Evolutionary conservation across 2,113 vertebrate genomes (phyloP).

Genomic region (Salvelinus fontinalis): DNA sequence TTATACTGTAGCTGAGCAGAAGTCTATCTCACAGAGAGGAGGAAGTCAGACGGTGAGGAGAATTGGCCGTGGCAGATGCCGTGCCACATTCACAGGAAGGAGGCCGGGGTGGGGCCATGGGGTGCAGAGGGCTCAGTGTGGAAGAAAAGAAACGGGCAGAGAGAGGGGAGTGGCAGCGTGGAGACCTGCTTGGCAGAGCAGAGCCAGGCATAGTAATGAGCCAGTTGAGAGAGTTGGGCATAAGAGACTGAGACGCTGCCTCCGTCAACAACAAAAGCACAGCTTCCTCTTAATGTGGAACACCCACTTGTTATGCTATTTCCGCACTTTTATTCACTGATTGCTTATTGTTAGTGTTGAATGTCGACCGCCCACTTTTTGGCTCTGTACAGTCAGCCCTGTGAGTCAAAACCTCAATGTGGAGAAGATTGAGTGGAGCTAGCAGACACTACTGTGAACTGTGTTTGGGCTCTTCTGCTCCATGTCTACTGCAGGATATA

Average conservation of each 20-base stretch:
- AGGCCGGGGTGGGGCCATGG: conserved; percentile 11
- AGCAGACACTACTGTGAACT: too few relatives aligned
- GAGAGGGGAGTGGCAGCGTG: neutral
- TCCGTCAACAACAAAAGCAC: conserved; percentile 18
- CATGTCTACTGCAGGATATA: conserved; percentile 13
- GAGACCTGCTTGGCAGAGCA: neutral
- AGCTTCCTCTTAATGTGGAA: neutral
- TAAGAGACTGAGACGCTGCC: conserved; percentile 21
- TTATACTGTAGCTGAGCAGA: neutral
- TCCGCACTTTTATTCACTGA: neutral
- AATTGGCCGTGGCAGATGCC: conserved; percentile 44
- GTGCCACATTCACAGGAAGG: neutral
- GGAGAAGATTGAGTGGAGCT: too few relatives aligned
- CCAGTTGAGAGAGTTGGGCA: conserved; percentile 20
- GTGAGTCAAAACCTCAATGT: too few relatives aligned
- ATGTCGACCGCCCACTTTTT: neutral
- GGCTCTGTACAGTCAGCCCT: neutral
- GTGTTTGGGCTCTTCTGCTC: too few relatives aligned
- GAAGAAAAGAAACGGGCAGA: neutral
- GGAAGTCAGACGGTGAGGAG: conserved; percentile 28
- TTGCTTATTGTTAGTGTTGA: neutral
- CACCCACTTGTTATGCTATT: conserved; percentile 14
- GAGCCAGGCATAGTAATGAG: conserved; percentile 47
- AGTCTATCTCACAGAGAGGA: conserved; percentile 26
- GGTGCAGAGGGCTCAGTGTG: conserved; percentile 30